These are phyloP conservation scores for Podabrus alpinus DNA, from an alignment of 2,888 invertebrate species.

Conservation along the genomic window DNA sequence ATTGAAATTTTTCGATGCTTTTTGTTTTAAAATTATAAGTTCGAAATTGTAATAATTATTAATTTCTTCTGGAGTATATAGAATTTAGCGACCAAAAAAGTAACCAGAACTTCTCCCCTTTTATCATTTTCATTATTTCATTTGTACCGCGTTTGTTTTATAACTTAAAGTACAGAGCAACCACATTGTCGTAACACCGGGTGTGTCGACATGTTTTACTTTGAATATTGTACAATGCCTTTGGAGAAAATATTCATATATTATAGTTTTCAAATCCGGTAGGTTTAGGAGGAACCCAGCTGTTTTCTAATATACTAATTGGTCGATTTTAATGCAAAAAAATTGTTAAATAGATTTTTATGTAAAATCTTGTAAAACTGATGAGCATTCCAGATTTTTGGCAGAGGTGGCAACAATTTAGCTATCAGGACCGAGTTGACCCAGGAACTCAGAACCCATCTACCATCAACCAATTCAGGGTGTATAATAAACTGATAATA, in stretches of 20 bases:
- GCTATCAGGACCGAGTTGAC: too few relatives aligned
- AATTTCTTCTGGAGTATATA: not conserved
- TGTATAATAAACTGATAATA: too few relatives aligned
- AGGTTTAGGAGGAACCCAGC: not conserved
- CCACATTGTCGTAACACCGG: not conserved
- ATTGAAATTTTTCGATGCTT: too few relatives aligned
- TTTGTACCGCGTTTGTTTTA: not conserved
- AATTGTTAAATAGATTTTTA: too few relatives aligned
- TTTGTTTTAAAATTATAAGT: too few relatives aligned
- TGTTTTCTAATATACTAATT: too few relatives aligned
- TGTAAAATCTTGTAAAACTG: too few relatives aligned
- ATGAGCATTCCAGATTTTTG: too few relatives aligned
- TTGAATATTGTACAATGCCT: not conserved
- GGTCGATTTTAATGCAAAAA: too few relatives aligned
- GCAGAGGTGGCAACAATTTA: too few relatives aligned
- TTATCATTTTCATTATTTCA: not conserved
- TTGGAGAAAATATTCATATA: not conserved
- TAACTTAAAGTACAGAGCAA: not conserved
- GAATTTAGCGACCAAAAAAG: not conserved
- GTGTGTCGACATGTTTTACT: not conserved
- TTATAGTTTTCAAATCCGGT: not conserved
- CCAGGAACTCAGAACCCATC: too few relatives aligned
- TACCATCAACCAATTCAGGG: too few relatives aligned
- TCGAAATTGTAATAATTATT: not conserved
- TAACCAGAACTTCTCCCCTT: not conserved